Conservation (phyloP, 2,113 vertebrate species). For the Larimichthys crocea region DNA sequence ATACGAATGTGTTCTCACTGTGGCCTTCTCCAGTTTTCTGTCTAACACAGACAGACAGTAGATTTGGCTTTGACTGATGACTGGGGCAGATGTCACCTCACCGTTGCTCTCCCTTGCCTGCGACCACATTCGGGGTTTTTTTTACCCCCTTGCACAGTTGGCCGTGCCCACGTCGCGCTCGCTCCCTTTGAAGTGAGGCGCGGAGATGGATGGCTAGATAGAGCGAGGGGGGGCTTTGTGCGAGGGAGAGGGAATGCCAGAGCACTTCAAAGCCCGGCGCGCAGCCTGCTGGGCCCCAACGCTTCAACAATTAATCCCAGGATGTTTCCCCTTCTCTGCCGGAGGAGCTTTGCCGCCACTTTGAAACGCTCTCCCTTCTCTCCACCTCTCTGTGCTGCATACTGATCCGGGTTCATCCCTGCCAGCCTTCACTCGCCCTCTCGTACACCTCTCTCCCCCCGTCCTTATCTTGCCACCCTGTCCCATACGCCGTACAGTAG, state of each 20-base stretch:
- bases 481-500: conserved; percentile 38
- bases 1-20: conserved; percentile 7
- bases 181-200: conserved; percentile 70
- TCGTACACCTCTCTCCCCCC: neutral
- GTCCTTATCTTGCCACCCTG: conserved; percentile 7
- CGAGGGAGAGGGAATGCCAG: conserved; percentile 54
- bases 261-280: conserved; percentile 76
- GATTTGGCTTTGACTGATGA: conserved; percentile 47
- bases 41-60: neutral
- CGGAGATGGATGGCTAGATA: conserved; percentile 64
- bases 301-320: conserved; percentile 76
- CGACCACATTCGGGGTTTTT: conserved; percentile 2
- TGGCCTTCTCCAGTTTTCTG: conserved; percentile 4
- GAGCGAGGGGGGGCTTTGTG: conserved; percentile 53
- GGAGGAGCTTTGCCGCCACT: conserved; percentile 59
- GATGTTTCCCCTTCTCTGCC: conserved; percentile 64
- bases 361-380: conserved; percentile 53
- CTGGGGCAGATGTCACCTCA: conserved; percentile 47
- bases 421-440: conserved; percentile 17
- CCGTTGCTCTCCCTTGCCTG: conserved; percentile 6
- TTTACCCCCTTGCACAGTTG: conserved; percentile 19
- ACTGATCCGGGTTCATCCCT: conserved; percentile 43
- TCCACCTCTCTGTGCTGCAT: conserved; percentile 26
- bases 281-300: conserved; percentile 65
- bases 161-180: conserved; percentile 52